A percentile compares a stretch with the other conserved stretches of the same genome.
phyloP scores from a whole-genome alignment of 2,797 vertebrate species.

The Pseudochirops cupreus region DNA sequence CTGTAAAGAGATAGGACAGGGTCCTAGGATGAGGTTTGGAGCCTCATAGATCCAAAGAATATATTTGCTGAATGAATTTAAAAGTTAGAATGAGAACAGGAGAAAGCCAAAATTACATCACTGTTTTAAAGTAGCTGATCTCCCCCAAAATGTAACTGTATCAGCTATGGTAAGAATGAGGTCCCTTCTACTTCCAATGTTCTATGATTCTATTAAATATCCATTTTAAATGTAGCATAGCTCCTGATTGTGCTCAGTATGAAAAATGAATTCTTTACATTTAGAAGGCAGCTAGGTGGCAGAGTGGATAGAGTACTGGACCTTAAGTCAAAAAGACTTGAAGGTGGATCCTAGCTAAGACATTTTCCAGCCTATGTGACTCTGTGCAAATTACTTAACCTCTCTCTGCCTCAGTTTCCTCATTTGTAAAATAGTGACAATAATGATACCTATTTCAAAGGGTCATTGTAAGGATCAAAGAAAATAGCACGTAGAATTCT shows the following conservation, averaged over 20 bases:
- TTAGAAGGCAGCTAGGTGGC: background rate
- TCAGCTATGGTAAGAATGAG: background rate
- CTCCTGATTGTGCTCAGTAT: background rate
- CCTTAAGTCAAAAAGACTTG: background rate
- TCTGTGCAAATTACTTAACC: background rate
- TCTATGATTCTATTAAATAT: background rate
- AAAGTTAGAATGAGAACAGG: background rate
- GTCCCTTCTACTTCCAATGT: background rate
- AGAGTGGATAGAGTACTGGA: background rate
- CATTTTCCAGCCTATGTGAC: background rate
- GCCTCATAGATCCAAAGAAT: background rate
- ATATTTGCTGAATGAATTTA: background rate
- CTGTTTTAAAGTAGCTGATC: background rate
- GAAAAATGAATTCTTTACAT: background rate
- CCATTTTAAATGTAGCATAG: background rate
- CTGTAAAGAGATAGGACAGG: background rate
- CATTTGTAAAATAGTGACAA: background rate
- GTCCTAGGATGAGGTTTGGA: background rate
- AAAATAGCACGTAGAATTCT: background rate
- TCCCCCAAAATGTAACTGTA: background rate
- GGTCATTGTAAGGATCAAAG: background rate
- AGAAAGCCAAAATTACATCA: background rate
- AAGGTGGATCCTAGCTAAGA: background rate
- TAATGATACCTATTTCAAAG: background rate
- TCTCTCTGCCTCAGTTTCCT: background rate